Base-by-base conservation (phyloP, 2,888 invertebrate species). In the Pyrrhosoma nymphula region DNA sequence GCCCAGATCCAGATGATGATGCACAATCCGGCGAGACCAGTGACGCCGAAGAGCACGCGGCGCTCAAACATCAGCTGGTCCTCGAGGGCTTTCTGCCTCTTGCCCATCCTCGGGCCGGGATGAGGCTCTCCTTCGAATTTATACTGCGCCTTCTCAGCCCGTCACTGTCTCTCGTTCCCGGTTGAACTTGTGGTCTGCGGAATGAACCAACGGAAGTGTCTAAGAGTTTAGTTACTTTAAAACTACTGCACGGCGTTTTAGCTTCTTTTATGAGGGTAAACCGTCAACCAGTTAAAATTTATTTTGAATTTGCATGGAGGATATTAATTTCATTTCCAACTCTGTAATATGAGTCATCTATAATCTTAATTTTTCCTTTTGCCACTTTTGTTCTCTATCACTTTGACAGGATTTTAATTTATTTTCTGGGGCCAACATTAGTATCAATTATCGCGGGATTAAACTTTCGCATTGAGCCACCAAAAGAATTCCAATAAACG, bases 1-100 rank as follows among this genome's bases (percentile, higher is more conserved):
- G 98, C 98, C 26, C 98, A 97, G 90, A 98, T 98, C 98, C 98
- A 98, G 88, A 98, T 96, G 95, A 98, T 97, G 8, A 98, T 97
- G 55, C 98, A 98, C 0, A 98, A 96, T 0, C 98, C 98, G 90
- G 98, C 97, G 23, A 98, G 97, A 23, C 98, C 96, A 0, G 98
- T 98, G 96, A 98, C 98, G 0, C 97, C 98, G 95, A 98, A 97
- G 63, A 98, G 97, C n/a, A 98, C 97, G 23, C 98, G 97, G 95
- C 98, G 97, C 96, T 98, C 98, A 95, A 98, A 97, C 96, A 98
- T 97, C 95, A 98, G 97, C 4, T 98, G 98, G 95, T 97, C 97
- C 82, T 96, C 95, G 47, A 96, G 82, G n/a, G 95, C 95, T 89
- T 95, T 95, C 95, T 95, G 95, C 75, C 18, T 60, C 1, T 39